Conservation (phyloP, 2,113 vertebrate genomes). For the Salminus brasiliensis region DNA sequence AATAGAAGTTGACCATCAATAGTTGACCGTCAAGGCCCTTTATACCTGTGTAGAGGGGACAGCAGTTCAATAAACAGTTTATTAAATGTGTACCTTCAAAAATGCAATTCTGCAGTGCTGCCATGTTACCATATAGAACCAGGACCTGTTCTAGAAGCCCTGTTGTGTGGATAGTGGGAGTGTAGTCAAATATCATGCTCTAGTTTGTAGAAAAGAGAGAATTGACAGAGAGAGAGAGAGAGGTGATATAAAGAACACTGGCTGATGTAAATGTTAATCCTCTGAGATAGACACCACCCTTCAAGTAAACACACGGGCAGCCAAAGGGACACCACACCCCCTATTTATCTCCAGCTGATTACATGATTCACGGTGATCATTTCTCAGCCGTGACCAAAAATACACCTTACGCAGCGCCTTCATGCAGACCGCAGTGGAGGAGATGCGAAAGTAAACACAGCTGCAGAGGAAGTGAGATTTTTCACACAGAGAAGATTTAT, state of each 20-base stretch:
- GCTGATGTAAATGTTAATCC: background rate
- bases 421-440: background rate
- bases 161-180: too few relatives aligned
- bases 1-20: too few relatives aligned
- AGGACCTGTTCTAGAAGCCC: too few relatives aligned
- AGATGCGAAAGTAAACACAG: constrained; percentile 16
- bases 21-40: too few relatives aligned
- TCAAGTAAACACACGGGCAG: constrained; percentile 26
- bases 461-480: constrained; percentile 19
- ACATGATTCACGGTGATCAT: constrained; percentile 46
- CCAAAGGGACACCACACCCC: constrained; percentile 36
- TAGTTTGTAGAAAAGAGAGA: background rate
- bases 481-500: constrained; percentile 2
- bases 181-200: background rate
- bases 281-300: constrained; percentile 21
- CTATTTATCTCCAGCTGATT: constrained; percentile 42
- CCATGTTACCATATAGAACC: too few relatives aligned
- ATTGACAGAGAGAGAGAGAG: background rate
- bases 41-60: too few relatives aligned
- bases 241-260: background rate
- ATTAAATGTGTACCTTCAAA: too few relatives aligned
- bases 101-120: too few relatives aligned
- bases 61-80: too few relatives aligned
- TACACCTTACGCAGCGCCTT: background rate
- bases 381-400: constrained; percentile 33